Conservation (phyloP, 2,888 invertebrate genomes). For the Drosophila paranaensis region DNA sequence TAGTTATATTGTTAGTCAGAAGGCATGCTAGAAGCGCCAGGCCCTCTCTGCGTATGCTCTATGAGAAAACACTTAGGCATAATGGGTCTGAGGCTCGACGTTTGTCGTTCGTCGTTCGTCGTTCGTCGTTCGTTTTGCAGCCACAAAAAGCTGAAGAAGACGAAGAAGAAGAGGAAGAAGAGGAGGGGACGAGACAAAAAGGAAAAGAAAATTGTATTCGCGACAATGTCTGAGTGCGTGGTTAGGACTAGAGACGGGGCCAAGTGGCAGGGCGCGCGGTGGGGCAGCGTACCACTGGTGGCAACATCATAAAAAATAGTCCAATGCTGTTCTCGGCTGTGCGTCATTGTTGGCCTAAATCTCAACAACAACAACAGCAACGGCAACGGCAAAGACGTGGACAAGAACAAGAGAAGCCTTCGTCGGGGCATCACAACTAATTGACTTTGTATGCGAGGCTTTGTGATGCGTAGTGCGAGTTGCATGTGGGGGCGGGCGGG, state of each 20-base stretch:
- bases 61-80: constrained; percentile 31
- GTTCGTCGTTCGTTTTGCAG: constrained; percentile 47
- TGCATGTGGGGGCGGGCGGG: neutral
- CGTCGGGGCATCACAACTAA: constrained; percentile 70
- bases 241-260: neutral
- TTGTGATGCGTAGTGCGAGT: constrained; percentile 21
- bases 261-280: neutral
- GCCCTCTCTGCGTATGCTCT: neutral
- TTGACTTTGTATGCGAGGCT: constrained; percentile 65
- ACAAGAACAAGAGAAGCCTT: constrained; percentile 44
- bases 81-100: constrained; percentile 46
- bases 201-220: constrained; percentile 44
- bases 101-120: constrained; percentile 20
- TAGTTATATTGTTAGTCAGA: neutral
- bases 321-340: constrained; percentile 61
- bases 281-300: constrained; percentile 24
- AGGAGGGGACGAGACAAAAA: neutral
- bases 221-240: constrained; percentile 41
- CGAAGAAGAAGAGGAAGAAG: neutral
- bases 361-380: constrained; percentile 37
- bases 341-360: constrained; percentile 78
- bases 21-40: neutral
- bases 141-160: constrained; percentile 16
- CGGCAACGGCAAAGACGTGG: constrained; percentile 19
- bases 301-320: constrained; percentile 66